A percentile compares a stretch with the other conserved stretches of the same genome.
Conservation (phyloP, 2,888 invertebrate genomes). For the Arctia plantaginis region DNA sequence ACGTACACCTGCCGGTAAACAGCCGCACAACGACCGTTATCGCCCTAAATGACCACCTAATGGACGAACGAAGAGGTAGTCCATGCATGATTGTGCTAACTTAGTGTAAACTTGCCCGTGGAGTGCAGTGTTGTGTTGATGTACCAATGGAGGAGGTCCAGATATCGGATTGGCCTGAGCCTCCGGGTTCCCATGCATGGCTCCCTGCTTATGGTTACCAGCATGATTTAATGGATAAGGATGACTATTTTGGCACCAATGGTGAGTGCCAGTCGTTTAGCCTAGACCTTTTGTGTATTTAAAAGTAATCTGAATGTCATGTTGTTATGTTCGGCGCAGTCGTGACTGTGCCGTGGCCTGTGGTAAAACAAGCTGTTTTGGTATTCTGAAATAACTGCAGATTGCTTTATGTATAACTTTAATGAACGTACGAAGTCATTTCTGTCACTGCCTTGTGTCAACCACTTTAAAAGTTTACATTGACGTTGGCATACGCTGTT, state of each 20-base stretch:
- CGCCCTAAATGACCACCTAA: slow-evolving; percentile 83
- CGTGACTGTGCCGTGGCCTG: slow-evolving; percentile 51
- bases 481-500: slow-evolving; percentile 19
- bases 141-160: slow-evolving; percentile 88
- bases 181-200: slow-evolving; percentile 91
- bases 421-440: slow-evolving; percentile 45
- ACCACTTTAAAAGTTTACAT: slow-evolving; percentile 25
- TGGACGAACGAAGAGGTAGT: slow-evolving; percentile 84
- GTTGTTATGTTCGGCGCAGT: slow-evolving; percentile 57
- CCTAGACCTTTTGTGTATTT: slow-evolving; percentile 53
- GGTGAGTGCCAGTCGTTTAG: slow-evolving; percentile 80
- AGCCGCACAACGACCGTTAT: slow-evolving; percentile 77
- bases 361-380: slow-evolving; percentile 54
- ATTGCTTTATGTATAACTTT: slow-evolving; percentile 55
- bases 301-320: slow-evolving; percentile 53
- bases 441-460: slow-evolving; percentile 33
- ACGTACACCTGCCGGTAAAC: slow-evolving; percentile 49
- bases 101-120: slow-evolving; percentile 74
- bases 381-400: slow-evolving; percentile 56
- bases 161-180: slow-evolving; percentile 89
- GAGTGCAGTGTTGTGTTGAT: slow-evolving; percentile 84
- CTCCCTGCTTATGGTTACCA: slow-evolving; percentile 93
- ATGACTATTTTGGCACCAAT: slow-evolving; percentile 88
- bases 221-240: slow-evolving; percentile 88
- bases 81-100: slow-evolving; percentile 81